A percentile compares a stretch with the other conserved stretches of the same genome.
phyloP scores from a whole-genome alignment of 2,113 vertebrate species.

The Oreochromis spilurus region DNA sequence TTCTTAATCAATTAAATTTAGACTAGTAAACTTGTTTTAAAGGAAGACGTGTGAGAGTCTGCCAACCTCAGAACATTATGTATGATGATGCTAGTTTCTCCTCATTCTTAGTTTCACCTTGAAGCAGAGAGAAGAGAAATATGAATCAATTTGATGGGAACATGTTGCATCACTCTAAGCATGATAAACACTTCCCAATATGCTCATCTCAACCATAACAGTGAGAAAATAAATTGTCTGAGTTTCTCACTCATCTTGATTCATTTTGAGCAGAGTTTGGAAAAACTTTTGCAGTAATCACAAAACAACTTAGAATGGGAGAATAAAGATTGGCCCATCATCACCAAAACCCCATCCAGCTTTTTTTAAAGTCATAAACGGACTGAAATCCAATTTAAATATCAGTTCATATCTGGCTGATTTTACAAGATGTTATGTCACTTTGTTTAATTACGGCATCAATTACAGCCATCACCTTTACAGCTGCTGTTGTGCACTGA shows the following conservation, averaged over 20 bases:
- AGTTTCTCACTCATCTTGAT: neutral
- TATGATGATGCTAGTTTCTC: neutral
- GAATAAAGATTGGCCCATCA: neutral
- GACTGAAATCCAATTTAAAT: neutral
- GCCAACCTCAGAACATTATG: neutral
- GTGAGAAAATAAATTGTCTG: neutral
- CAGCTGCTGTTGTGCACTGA: neutral
- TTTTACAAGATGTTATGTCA: rapidly evolving
- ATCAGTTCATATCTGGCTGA: neutral
- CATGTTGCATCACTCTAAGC: neutral
- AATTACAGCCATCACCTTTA: neutral
- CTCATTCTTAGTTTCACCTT: rapidly evolving
- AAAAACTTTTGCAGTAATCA: neutral
- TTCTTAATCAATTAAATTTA: neutral
- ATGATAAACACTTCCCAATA: neutral
- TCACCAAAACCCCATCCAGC: neutral
- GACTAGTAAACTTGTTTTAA: neutral
- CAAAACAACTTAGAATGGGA: neutral
- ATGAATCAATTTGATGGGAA: neutral
- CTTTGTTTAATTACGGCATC: neutral
- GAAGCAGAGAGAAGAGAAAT: neutral
- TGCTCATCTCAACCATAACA: neutral
- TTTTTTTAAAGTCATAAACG: rapidly evolving
- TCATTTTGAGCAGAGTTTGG: neutral
- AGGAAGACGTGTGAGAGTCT: neutral